Evolutionary conservation across 2,888 invertebrate genomes (phyloP), one percentile per base, ranked within the genome.

Genomic region (Strigamia transsilvanica): DNA sequence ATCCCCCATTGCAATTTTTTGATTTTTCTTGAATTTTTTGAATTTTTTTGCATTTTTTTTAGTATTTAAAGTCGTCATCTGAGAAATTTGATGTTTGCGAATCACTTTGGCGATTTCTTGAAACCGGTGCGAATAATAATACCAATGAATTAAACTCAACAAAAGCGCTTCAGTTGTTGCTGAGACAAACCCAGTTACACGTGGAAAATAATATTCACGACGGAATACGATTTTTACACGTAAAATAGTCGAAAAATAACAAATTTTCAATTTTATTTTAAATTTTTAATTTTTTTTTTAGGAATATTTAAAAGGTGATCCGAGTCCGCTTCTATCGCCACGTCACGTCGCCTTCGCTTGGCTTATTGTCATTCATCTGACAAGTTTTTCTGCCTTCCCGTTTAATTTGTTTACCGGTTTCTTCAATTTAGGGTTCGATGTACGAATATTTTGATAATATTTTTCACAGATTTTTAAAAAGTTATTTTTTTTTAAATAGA

Each of bases 361-460:
- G 73, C 73, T 73, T 15, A 73, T 73, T 15, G 13, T 73, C 10
- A 27, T 73, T 27, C 73, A 73, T 73, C 13, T 73, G 32, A n/a
- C 32, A 6, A 12, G 6, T 5, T 73, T 73, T 73, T 32, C 13
- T 0, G 27, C 73, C 5, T 27, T 73, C 2, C 73, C 73, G 15
- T 73, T 73, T 27, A 73, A 73, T 73, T 73, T 73, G n/a, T 73
- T 73, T 32, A 73, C 3, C 15, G 73, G 73, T 73, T 73, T 15
- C n/a, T 32, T 73, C 12, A 13, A 7, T 23, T 13, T 73, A 27
- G 27, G 27, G 15, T 73, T 73, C 13, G 73, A 73, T 73, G 73
- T 32, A 73, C 13, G 27, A 32, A 38, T 38, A 38, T 6, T 38
- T 6, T 9, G 0, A 9, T 6, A 38, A 38, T 38, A 9, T 10